Conservation (phyloP, 2,888 invertebrate genomes). For the Acrocyrtus sp. region DNA sequence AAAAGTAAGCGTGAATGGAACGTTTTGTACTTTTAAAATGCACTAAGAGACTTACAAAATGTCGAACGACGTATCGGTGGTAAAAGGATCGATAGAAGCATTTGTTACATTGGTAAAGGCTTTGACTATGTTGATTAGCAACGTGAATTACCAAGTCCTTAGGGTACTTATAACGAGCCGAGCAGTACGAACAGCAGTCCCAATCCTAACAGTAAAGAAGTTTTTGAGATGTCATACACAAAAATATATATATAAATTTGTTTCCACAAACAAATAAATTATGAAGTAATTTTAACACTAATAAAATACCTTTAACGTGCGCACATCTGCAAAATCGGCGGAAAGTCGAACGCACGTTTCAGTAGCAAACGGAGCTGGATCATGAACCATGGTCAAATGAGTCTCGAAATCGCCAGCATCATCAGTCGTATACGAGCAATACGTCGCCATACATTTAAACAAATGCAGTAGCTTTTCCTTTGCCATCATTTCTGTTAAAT, state of each 20-base stretch:
- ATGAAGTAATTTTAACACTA: no score
- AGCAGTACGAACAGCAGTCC: conserved; percentile 73
- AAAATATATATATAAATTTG: not conserved
- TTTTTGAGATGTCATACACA: not conserved
- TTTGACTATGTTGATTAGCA: conserved; percentile 72
- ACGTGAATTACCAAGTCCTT: conserved; percentile 72
- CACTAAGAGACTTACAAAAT: conserved; percentile 70
- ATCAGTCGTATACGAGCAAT: conserved; percentile 69
- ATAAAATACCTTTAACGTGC: no score
- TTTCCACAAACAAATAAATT: no score
- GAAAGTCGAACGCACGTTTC: no score
- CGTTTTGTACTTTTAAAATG: not conserved
- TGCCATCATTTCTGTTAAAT: conserved; percentile 21
- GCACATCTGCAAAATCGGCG: no score
- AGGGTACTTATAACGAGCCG: conserved; percentile 67
- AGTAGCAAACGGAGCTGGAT: no score
- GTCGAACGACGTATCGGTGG: conserved; percentile 73
- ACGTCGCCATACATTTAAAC: conserved; percentile 71
- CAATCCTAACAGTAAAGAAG: conserved; percentile 65
- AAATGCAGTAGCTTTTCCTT: conserved; percentile 64
- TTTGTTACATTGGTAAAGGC: conserved; percentile 73
- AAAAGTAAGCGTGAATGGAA: not conserved
- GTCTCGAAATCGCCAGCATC: conserved; percentile 65
- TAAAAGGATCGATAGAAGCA: conserved; percentile 77
- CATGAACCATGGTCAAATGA: conserved; percentile 66